phyloP scores from a whole-genome alignment of 1,140 invertebrate species.

The Sitobion miscanthi region DNA sequence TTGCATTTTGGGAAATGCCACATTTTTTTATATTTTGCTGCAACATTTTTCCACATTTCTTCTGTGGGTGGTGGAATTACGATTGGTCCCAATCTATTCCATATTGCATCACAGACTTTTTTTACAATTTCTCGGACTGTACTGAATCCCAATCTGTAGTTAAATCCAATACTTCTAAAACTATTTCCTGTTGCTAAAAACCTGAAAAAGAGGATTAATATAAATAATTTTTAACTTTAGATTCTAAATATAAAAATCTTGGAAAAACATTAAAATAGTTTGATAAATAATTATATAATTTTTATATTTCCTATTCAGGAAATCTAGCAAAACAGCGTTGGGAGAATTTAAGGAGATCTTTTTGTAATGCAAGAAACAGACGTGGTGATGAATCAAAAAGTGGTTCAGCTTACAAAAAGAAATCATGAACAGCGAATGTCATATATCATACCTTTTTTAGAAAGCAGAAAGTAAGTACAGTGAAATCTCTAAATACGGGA shows the following conservation, averaged over 20 bases:
- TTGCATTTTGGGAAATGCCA: constrained; percentile 63
- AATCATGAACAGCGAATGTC: not conserved
- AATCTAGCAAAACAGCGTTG: constrained; percentile 44
- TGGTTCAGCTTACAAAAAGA: constrained; percentile 22
- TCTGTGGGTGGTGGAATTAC: too few species aligned
- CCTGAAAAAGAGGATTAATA: not conserved
- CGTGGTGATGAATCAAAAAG: not conserved
- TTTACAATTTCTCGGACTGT: not conserved
- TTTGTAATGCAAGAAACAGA: constrained; percentile 30
- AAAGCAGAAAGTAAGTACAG: not conserved
- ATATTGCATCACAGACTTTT: not conserved
- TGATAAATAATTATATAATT: not conserved
- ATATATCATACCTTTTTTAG: constrained; percentile 2
- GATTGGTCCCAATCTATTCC: too few species aligned
- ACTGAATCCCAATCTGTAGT: not conserved
- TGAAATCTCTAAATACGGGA: too few species aligned
- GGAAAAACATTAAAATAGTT: not conserved
- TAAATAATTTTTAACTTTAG: not conserved
- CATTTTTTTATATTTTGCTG: constrained; percentile 60
- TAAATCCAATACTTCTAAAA: not conserved
- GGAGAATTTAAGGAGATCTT: constrained; percentile 45
- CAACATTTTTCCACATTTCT: constrained; percentile 60
- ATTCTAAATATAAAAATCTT: not conserved
- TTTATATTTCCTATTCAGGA: constrained; percentile 37
- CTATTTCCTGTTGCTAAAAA: not conserved